These are phyloP conservation scores for Temnopleurus reevesii DNA, from an alignment of 53 echinoderm and acorn worm genomes.

Conservation along the genomic window DNA sequence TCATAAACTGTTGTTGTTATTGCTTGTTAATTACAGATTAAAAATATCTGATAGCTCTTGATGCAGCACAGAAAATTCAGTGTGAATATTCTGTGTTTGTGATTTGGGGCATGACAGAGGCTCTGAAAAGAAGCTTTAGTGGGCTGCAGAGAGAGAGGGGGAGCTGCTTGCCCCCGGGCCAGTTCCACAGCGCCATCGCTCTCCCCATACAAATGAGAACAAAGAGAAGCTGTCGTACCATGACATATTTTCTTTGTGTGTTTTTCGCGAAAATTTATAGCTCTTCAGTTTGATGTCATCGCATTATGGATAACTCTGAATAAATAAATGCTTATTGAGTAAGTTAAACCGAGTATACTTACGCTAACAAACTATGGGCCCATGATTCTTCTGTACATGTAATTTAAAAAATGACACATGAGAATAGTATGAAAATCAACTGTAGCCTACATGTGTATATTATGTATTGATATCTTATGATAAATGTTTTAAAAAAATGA, in stretches of 20 bases:
- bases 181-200: slow-evolving; percentile 24
- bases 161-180: slow-evolving; percentile 11
- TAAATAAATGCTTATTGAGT: not conserved
- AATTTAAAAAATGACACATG: too few species aligned
- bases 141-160: not conserved
- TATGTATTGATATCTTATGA: too few species aligned
- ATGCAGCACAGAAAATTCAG: not conserved
- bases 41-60: not conserved
- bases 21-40: slow-evolving; percentile 3
- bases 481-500: too few species aligned
- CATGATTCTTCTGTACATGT: not conserved
- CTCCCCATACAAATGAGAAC: slow-evolving; percentile 12
- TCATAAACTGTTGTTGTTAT: too few species aligned
- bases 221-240: slow-evolving; percentile 18
- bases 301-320: slow-evolving; percentile 31
- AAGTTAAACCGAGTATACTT: not conserved
- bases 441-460: too few species aligned
- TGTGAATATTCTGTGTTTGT: slow-evolving; percentile 24
- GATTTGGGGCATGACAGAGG: not conserved
- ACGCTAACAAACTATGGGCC: not conserved
- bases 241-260: slow-evolving; percentile 35
- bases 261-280: slow-evolving; percentile 22
- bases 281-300: not conserved
- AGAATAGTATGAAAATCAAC: too few species aligned
- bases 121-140: not conserved